Evolutionary conservation across 92 coral and sea anemone genomes (phyloP), one percentile per base, ranked within the genome.

Genomic region (Diadumene lineata): DNA sequence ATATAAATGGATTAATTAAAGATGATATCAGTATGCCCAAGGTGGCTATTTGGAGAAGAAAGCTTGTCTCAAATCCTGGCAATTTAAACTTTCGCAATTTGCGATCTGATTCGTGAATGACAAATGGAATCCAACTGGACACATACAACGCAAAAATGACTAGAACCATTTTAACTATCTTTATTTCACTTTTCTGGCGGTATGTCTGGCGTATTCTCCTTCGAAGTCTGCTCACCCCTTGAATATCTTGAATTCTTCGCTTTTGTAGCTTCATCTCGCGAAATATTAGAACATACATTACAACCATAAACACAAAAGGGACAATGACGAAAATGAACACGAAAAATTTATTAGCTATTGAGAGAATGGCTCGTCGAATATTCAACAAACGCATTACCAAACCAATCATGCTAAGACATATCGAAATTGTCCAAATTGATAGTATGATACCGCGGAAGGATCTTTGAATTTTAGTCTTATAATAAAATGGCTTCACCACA

Each of bases 401-500:
- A 22, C 33, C 23, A 21, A 55, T 15, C 13, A 56, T 19, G 22
- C 77, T 72, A 13, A 22, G 51, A 22, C 46, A n/a, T 19, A 56
- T 1, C 10, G 77, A 32, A 21, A 15, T 55, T 6, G 53, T 16
- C 77, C 77, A 72, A 31, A 72, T 29, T 1, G 31, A 18, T 10
- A 46, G 28, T 19, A 72, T 30, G 3, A 72, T 56, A 19, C 64
- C 30, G 1, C 21, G 27, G 31, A 76, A 76, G 17, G 19, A 28
- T 46, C 51, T 51, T 13, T 32, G 34, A 13, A 65, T 66, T 30
- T 44, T 31, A 6, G 72, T 66, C 32, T 76, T 76, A 65, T 76
- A 76, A 24, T 76, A 73, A 7, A 76, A 50, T 13, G 81, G 81
- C 24, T 76, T 76, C 27, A 76, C 81, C 0, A 76, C 81, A 29